Conservation (phyloP, 2,797 vertebrate genomes). For the Antennarius maculatus region DNA sequence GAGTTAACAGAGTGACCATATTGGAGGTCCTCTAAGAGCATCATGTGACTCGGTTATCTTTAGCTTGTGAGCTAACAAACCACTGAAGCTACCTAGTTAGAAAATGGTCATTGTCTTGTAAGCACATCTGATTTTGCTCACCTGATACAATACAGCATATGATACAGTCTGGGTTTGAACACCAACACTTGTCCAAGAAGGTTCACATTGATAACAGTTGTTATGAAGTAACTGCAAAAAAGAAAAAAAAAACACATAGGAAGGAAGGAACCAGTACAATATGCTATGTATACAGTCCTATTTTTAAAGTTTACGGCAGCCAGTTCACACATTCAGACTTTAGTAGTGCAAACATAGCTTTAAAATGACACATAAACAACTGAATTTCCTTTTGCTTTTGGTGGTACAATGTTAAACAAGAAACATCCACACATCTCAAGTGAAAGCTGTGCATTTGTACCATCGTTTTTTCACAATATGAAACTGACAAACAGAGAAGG, state of each 20-base stretch:
- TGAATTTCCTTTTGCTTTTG: no score
- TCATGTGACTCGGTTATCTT: not conserved
- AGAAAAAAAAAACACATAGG: no score
- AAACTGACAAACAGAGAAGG: not conserved
- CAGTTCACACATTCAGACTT: not conserved
- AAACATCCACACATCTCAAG: no score
- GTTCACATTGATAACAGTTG: constrained; percentile 27
- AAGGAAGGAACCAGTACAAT: not conserved
- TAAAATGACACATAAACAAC: no score
- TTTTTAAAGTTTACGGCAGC: constrained; percentile 11
- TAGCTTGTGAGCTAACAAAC: constrained; percentile 11
- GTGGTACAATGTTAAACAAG: no score
- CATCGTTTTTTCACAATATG: not conserved
- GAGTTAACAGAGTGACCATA: constrained; percentile 1
- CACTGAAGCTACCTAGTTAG: constrained; percentile 20
- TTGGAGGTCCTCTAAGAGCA: not conserved
- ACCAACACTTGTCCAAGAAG: constrained; percentile 2
- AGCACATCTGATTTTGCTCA: constrained; percentile 13
- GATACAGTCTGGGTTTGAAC: constrained; percentile 9
- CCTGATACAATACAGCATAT: not conserved
- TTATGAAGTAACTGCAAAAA: constrained; percentile 37
- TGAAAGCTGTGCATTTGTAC: not conserved
- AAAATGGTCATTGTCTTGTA: constrained; percentile 5
- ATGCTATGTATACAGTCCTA: not conserved
- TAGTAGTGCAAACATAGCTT: no score